A percentile compares a stretch with the other conserved stretches of the same genome.
phyloP scores from a whole-genome alignment of 2,797 vertebrate species.

The Ciconia nigra region DNA sequence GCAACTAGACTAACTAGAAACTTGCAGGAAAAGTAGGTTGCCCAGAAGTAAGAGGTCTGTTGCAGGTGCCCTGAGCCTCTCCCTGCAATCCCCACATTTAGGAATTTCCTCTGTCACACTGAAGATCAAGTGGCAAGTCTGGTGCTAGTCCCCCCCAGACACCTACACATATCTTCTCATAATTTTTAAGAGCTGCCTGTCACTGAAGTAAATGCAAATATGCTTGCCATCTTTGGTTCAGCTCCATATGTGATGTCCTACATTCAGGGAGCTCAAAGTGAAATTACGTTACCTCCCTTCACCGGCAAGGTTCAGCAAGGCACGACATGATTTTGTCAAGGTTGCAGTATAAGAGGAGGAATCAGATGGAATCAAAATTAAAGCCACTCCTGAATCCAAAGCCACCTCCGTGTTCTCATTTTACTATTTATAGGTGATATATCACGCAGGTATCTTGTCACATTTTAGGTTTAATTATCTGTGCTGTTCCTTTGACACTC shows the following conservation, averaged over 20 bases:
- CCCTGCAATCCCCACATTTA: background rate
- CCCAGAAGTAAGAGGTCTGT: background rate
- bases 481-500: background rate
- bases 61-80: background rate
- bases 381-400: background rate
- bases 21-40: background rate
- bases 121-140: background rate
- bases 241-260: conserved; percentile 27
- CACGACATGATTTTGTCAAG: background rate
- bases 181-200: background rate
- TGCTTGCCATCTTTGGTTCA: background rate
- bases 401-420: background rate
- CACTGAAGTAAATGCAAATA: background rate
- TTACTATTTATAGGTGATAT: background rate
- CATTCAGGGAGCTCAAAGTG: background rate
- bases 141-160: background rate
- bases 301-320: background rate
- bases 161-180: background rate
- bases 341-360: background rate
- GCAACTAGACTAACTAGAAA: background rate
- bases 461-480: background rate
- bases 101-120: background rate
- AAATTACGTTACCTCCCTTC: background rate
- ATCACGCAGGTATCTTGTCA: background rate
- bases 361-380: background rate